Base-by-base conservation (phyloP, 1,140 invertebrate species). In the Maniola jurtina region DNA sequence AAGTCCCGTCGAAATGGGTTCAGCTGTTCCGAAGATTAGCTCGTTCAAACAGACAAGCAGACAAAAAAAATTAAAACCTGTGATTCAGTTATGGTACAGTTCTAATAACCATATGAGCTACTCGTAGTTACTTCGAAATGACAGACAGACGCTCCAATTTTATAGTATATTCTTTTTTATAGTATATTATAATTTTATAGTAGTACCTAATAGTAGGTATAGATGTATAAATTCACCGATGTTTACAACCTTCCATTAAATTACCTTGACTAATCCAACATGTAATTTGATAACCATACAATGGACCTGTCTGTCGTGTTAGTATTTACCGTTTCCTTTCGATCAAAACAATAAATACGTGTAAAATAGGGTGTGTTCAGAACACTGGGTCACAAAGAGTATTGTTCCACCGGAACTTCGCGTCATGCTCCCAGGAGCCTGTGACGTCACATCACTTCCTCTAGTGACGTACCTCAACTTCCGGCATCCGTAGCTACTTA, bases 371-470 rank as follows among this genome's bases (percentile, higher is more conserved):
- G 66, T 64, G 65, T 61, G 64, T 68, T 68, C 50, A 70, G 66
- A 56, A 66, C 63, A 63, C 70, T 75, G 74, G 73, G 78, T 77
- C 73, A 75, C 81, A 79, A 77, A 80, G 64, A 64, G 67, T 76
- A 79, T 83, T 83, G 77, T 82, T 80, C 74, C 60, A 62, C 78
- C 77, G 84, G 84, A 85, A 81, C 64, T 78, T 54, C 76, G 76
- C 68, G 64, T 55, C 66, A 72, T 48, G 64, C 68, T 68, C 61
- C 54, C 66, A 74, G 70, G 71, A 72, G 74, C 71, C 76, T 56
- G 75, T 84, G 80, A 83, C 80, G 84, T 83, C 81, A 83, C 69
- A 75, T 78, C 73, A 81, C 78, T 80, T 82, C 82, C 82, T 74
- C 71, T 73, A 71, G 63, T 66, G 68, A 67, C 70, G 13, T 45